A percentile compares a stretch with the other conserved stretches of the same genome.
These are phyloP conservation scores for Columbina picui DNA, from an alignment of 2,113 vertebrate genomes.

Conservation along the genomic window DNA sequence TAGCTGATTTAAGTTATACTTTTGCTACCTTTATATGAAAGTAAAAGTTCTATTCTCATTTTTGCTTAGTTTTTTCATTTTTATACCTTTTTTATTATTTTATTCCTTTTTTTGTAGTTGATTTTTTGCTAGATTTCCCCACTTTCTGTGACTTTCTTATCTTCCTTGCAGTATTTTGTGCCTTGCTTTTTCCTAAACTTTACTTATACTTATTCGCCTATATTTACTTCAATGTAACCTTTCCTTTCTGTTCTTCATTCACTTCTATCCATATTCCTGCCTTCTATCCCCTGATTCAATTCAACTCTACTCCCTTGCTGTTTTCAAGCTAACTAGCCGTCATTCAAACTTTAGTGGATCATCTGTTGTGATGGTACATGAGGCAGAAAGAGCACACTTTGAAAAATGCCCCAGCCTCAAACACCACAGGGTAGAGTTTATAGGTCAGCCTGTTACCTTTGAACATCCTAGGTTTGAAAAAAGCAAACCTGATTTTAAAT, in stretches of 20 bases:
- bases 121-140: background rate
- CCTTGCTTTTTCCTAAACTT: background rate
- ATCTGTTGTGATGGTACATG: background rate
- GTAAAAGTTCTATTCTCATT: background rate
- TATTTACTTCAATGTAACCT: background rate
- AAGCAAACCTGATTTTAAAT: background rate
- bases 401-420: background rate
- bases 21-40: background rate
- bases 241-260: background rate
- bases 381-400: background rate
- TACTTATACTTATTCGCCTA: background rate
- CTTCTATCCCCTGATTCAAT: background rate
- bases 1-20: background rate
- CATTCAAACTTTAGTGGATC: background rate
- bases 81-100: background rate
- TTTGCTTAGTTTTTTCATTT: background rate
- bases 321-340: background rate
- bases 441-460: background rate
- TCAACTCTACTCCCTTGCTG: background rate
- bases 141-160: background rate
- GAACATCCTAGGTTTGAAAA: background rate
- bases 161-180: background rate
- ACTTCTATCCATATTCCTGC: background rate
- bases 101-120: rapidly evolving
- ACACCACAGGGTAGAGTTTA: background rate